phyloP scores from a whole-genome alignment of 2,113 vertebrate species.

The Vulpes lagopus region DNA sequence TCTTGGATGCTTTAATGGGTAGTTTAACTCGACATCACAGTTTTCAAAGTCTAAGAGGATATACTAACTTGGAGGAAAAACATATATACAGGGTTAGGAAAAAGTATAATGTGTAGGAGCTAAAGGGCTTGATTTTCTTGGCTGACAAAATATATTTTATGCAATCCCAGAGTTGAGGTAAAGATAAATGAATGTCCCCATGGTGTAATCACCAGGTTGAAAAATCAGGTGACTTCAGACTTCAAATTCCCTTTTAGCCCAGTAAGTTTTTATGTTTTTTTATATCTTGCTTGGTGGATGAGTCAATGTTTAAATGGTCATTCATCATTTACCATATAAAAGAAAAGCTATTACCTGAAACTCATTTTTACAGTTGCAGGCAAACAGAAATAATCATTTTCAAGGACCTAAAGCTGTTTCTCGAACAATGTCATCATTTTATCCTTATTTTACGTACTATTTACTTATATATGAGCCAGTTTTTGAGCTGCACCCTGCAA shows the following conservation, averaged over 20 bases:
- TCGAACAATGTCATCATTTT: slow-evolving; percentile 91
- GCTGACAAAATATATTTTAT: slow-evolving; percentile 86
- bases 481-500: slow-evolving; percentile 80
- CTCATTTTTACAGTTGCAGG: slow-evolving; percentile 90
- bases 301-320: slow-evolving; percentile 89
- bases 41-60: slow-evolving; percentile 77
- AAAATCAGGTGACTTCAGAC: slow-evolving; percentile 88
- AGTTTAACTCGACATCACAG: slow-evolving; percentile 43
- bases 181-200: slow-evolving; percentile 88
- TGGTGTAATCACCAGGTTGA: slow-evolving; percentile 87
- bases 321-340: slow-evolving; percentile 91
- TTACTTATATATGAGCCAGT: slow-evolving; percentile 85
- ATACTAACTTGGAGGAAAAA: slow-evolving; percentile 78
- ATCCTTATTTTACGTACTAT: slow-evolving; percentile 89
- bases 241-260: slow-evolving; percentile 88
- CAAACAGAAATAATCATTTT: slow-evolving; percentile 90
- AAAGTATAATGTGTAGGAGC: slow-evolving; percentile 82
- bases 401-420: slow-evolving; percentile 90
- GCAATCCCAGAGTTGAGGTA: slow-evolving; percentile 82
- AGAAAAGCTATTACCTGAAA: slow-evolving; percentile 91
- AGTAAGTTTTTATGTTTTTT: slow-evolving; percentile 88
- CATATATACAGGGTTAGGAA: slow-evolving; percentile 65
- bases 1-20: slow-evolving; percentile 34
- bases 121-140: slow-evolving; percentile 87
- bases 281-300: slow-evolving; percentile 89